phyloP scores from a whole-genome alignment of 2,888 invertebrate species.

The Eupithecia inturbata region DNA sequence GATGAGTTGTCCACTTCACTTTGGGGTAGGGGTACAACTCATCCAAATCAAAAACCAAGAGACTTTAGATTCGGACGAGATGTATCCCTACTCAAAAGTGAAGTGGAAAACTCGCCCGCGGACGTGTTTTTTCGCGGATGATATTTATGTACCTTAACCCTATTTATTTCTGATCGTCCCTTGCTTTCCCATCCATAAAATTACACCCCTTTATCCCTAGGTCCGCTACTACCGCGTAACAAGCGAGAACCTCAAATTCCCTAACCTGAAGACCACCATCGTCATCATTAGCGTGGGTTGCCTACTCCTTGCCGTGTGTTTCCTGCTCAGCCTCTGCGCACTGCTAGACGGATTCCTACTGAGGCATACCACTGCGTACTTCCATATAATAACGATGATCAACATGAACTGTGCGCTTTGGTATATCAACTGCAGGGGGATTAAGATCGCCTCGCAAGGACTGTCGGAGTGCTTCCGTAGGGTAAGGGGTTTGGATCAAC shows the following conservation, averaged over 20 bases:
- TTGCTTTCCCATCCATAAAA: background rate
- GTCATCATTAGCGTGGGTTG: conserved; percentile 86
- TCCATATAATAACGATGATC: conserved; percentile 88
- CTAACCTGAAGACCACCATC: conserved; percentile 84
- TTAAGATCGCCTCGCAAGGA: conserved; percentile 85
- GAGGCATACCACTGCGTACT: conserved; percentile 85
- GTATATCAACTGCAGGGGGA: conserved; percentile 88
- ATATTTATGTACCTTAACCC: too few relatives aligned
- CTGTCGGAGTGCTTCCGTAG: conserved; percentile 80
- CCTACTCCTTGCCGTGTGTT: conserved; percentile 84
- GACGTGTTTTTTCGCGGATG: too few relatives aligned
- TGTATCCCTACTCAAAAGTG: too few relatives aligned
- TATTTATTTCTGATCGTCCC: too few relatives aligned
- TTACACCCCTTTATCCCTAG: conserved; percentile 51
- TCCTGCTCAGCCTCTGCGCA: conserved; percentile 84
- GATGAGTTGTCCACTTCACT: too few relatives aligned
- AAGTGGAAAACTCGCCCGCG: too few relatives aligned
- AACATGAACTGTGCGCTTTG: conserved; percentile 89
- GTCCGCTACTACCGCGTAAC: conserved; percentile 83
- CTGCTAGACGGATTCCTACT: conserved; percentile 86
- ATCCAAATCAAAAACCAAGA: too few relatives aligned
- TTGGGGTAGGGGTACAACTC: too few relatives aligned
- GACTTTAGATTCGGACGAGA: too few relatives aligned
- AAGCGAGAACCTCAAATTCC: conserved; percentile 86
- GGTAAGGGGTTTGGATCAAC: conserved; percentile 57